Evolutionary conservation across 1,140 invertebrate genomes (phyloP), one percentile per base, ranked within the genome.

Genomic region (Meloidogyne floridensis): DNA sequence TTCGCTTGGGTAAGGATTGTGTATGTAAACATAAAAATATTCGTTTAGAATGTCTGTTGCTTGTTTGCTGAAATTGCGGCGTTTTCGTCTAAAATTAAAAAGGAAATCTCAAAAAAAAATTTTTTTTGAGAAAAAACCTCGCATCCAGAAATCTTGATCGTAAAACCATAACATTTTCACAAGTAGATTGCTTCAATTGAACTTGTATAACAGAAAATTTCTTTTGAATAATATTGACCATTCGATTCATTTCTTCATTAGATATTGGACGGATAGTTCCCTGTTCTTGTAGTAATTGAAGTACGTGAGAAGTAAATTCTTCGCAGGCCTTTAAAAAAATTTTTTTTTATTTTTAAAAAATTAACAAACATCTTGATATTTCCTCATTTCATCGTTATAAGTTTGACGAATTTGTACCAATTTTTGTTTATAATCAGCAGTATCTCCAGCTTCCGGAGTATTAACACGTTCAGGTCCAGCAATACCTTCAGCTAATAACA

Each of bases 161-260:
- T 47, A 99, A 92, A 82, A 99, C 99, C 97, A 99, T 99, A 76
- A 99, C 97, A n/a, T 98, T 98, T 91, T 99, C 98, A 91, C 98
- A 99, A 15, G 97, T 99, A 83, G 95, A 97, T 92, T 99, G 98
- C 91, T 99, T 99, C 85, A 99, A 92, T 91, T 99, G 98, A 94
- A 99, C 97, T 92, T 99, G 97, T 89, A 99, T 99, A 82, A 96
- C 97, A 85, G 95, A 97, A 93, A 99, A 99, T 91, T 99, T 99
- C 93, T 98, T 98, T 91, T 98, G 95, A 85, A 99, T 99, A 87
- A 99, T 99, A 91, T 96, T 95, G 43, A 99, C 97, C 98, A 99
- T 99, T 87, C 97, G 93, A 90, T 99, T 96, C 87, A 99, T 99
- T 92, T 77, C 75, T 15, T 53, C 56, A 43, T 0, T 3, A 10